phyloP scores from a whole-genome alignment of 2,888 invertebrate species.

The Mesorhabditis sp. region DNA sequence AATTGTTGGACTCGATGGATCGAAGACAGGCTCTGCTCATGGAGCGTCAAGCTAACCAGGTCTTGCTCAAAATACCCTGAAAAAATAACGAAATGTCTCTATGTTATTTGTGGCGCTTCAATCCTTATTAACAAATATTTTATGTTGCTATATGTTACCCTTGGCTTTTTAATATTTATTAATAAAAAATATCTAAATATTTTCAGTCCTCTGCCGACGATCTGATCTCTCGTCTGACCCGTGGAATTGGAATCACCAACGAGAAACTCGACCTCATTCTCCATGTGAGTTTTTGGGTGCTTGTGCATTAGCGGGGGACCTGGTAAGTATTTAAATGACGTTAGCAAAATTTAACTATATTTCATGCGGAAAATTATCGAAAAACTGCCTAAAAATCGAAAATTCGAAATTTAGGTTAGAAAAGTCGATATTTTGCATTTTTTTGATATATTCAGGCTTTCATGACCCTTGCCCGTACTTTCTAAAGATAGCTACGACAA shows the following conservation, averaged over 20 bases:
- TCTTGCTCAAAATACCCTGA: slow-evolving; percentile 9
- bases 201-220: slow-evolving; percentile 43
- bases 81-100: not conserved
- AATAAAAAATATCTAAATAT: not conserved
- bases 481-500: too few relatives aligned
- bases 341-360: too few relatives aligned
- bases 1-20: slow-evolving; percentile 43
- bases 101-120: not conserved
- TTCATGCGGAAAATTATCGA: too few relatives aligned
- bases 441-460: too few relatives aligned
- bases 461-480: too few relatives aligned
- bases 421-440: too few relatives aligned
- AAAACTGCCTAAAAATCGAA: too few relatives aligned
- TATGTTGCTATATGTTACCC: not conserved
- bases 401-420: too few relatives aligned
- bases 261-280: slow-evolving; percentile 57
- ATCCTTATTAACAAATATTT: not conserved
- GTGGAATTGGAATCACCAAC: slow-evolving; percentile 56
- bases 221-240: slow-evolving; percentile 45
- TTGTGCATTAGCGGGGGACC: too few relatives aligned
- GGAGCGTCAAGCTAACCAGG: slow-evolving; percentile 33
- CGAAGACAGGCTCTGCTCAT: slow-evolving; percentile 37
- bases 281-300: slow-evolving; percentile 15
- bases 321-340: too few relatives aligned
- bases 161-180: slow-evolving; percentile 1